Percentiles rank a stretch among this genome's conserved stretches.
Evolutionary conservation across 92 coral and sea anemone genomes (phyloP).

Genomic region (Desmophyllum pertusum): DNA sequence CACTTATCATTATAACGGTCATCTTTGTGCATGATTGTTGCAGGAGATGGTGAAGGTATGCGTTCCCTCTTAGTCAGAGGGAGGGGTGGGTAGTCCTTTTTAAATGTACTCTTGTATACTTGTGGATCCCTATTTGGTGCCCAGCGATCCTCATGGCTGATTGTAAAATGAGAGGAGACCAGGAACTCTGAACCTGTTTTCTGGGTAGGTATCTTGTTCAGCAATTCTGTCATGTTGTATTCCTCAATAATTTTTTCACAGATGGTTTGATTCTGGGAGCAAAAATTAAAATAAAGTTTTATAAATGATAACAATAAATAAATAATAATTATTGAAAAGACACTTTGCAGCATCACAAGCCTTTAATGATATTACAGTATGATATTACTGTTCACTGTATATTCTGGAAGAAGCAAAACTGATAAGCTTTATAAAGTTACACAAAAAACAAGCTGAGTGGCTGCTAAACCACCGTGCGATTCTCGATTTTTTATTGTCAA

Average conservation of each 20-base stretch:
- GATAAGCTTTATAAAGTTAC: background rate
- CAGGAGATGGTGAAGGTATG: conserved; percentile 91
- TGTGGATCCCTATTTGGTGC: conserved; percentile 74
- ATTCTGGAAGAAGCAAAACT: background rate
- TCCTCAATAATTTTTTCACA: background rate
- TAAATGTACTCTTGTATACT: conserved; percentile 86
- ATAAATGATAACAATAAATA: background rate
- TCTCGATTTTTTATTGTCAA: background rate
- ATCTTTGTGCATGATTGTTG: conserved; percentile 88
- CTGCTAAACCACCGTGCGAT: too few species aligned
- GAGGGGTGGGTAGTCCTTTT: conserved; percentile 90
- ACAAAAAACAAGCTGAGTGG: background rate
- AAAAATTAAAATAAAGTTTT: background rate
- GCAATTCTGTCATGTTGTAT: conserved; percentile 59
- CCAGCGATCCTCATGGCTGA: conserved; percentile 94
- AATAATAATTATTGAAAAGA: too few species aligned
- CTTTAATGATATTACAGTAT: background rate
- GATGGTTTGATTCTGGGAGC: background rate
- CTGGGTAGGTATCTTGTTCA: conserved; percentile 75
- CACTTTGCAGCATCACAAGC: background rate
- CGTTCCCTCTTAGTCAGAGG: conserved; percentile 86
- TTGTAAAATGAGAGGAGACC: conserved; percentile 80
- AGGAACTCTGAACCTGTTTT: conserved; percentile 84
- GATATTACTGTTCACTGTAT: too few species aligned
- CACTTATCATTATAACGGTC: conserved; percentile 72